Percentiles rank a stretch among this genome's conserved stretches.
Evolutionary conservation across 2,888 invertebrate species (phyloP).

Genomic region (Adelphocoris suturalis): DNA sequence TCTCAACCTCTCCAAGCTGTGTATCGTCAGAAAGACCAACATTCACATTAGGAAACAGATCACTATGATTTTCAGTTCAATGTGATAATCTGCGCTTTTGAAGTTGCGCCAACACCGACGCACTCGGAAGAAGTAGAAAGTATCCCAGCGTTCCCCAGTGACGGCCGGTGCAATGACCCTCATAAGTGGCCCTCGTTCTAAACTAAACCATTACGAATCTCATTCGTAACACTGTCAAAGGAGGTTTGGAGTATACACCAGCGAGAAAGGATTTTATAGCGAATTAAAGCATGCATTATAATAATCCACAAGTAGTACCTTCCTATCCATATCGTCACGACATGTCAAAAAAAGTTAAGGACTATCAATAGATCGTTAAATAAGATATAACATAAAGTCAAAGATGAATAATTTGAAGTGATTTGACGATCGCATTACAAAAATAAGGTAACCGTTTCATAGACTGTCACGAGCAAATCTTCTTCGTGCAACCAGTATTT

Average conservation of each 20-base stretch:
- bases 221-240: neutral
- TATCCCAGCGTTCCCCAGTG: neutral
- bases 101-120: constrained; percentile 1
- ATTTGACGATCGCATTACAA: too few species aligned
- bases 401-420: too few species aligned
- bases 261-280: neutral
- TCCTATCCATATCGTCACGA: too few species aligned
- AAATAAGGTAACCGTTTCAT: too few species aligned
- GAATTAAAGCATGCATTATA: neutral
- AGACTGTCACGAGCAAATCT: too few species aligned
- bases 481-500: too few species aligned
- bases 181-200: neutral
- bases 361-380: too few species aligned
- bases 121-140: constrained; percentile 20
- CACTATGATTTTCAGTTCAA: neutral
- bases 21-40: neutral
- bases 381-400: too few species aligned
- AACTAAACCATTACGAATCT: constrained; percentile 28
- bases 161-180: constrained; percentile 15
- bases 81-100: neutral
- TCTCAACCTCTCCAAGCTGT: neutral
- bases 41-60: neutral
- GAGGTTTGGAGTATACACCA: neutral
- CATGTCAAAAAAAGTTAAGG: too few species aligned
- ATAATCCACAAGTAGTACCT: neutral